Percentiles rank a stretch among this genome's conserved stretches.
phyloP scores from a whole-genome alignment of 2,113 vertebrate genomes.

The Pterocles orientalis region DNA sequence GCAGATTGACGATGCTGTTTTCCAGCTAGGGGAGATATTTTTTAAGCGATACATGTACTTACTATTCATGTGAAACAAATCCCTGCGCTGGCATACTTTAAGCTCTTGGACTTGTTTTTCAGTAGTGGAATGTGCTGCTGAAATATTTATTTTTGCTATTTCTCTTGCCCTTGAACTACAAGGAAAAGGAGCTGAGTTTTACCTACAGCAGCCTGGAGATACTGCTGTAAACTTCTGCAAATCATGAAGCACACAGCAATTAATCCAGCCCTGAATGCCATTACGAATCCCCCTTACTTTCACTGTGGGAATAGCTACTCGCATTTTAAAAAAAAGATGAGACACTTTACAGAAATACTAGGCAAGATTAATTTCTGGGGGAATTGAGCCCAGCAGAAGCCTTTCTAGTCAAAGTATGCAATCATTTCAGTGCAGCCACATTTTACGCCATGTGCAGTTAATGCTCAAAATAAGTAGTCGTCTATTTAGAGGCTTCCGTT shows the following conservation, averaged over 20 bases:
- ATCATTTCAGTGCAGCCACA: background rate
- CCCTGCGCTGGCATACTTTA: background rate
- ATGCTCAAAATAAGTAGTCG: background rate
- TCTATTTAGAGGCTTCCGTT: background rate
- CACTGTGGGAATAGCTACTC: background rate
- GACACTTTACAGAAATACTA: background rate
- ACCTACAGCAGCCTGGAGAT: background rate
- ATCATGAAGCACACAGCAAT: background rate
- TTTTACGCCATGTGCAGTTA: background rate
- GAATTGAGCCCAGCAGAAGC: background rate
- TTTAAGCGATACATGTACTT: background rate
- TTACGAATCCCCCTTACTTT: background rate
- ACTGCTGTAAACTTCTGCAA: background rate
- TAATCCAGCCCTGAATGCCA: background rate
- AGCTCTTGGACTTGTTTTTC: constrained; percentile 19
- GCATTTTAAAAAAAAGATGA: background rate
- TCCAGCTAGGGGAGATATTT: background rate
- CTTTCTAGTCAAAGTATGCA: background rate
- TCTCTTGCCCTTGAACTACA: background rate
- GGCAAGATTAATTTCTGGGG: background rate
- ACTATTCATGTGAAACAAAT: constrained; percentile 3
- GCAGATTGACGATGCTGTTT: background rate
- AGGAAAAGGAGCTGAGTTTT: background rate
- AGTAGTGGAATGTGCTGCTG: background rate
- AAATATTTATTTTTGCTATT: constrained; percentile 36